These are phyloP conservation scores for Onthophagus taurus DNA, from an alignment of 1,140 invertebrate species.

Conservation along the genomic window DNA sequence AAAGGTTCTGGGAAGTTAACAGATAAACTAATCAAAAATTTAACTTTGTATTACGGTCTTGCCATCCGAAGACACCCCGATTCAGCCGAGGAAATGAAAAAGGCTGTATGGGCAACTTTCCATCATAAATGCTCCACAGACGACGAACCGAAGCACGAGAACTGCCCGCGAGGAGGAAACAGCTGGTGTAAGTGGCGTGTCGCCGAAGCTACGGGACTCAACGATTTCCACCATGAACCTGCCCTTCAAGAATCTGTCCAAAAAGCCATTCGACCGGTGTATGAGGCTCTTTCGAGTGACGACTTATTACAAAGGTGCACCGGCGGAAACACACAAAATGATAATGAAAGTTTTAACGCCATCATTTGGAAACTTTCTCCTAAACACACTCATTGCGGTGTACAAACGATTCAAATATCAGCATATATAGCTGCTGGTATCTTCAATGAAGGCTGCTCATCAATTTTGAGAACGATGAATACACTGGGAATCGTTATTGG, in stretches of 20 bases:
- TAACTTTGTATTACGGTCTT: no score
- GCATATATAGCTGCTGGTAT: no score
- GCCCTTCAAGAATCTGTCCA: slow-evolving; percentile 7
- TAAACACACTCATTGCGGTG: no score
- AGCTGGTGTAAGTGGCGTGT: slow-evolving; percentile 21
- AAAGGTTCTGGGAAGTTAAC: slow-evolving; percentile 21
- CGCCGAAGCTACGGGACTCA: slow-evolving; percentile 1
- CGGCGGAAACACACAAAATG: background rate
- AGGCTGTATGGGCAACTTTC: slow-evolving; percentile 24
- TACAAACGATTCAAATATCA: no score
- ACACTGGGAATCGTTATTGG: no score
- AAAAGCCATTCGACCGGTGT: slow-evolving; percentile 13
- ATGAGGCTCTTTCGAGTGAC: slow-evolving; percentile 10
- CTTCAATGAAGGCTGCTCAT: no score
- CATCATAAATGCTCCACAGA: slow-evolving; percentile 22
- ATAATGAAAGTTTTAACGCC: no score
- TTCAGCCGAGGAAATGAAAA: slow-evolving; percentile 22
- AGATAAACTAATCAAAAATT: no score
- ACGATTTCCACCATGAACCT: slow-evolving; percentile 10
- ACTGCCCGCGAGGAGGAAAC: slow-evolving; percentile 12
- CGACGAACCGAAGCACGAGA: slow-evolving; percentile 20
- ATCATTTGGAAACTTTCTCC: no score
- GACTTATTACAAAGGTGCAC: slow-evolving; percentile 11
- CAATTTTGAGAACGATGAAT: no score
- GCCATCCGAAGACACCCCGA: slow-evolving; percentile 25